Base-by-base conservation (phyloP, 2,888 invertebrate genomes). In the Epinotia ramella region DNA sequence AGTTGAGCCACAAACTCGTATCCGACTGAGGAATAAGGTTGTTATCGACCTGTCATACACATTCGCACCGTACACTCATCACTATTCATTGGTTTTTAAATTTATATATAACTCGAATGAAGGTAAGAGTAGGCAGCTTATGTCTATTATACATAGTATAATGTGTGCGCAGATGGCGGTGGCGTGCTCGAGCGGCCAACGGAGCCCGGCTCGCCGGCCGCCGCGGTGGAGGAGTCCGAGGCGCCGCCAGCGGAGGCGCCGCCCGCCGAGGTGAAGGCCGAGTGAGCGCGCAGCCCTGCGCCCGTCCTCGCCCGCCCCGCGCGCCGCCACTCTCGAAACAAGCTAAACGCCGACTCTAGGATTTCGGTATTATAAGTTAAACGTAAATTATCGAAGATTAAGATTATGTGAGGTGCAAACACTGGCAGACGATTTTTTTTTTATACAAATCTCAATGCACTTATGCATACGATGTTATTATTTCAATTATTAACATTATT, bases 341-440 rank as follows among this genome's bases (percentile, higher is more conserved):
- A 77, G 78, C 80, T 81, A 79, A 79, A 81, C 84, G 84, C 82
- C 84, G 84, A 85, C 84, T 82, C 85, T 89, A 88, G 84, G 85
- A 87, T 90, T 92, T 92, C 91, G 91, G 89, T 93, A 91, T 91
- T 89, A 87, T 91, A 88, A 90, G 89, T 91, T 93, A 91, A 91
- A 91, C 91, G 87, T 93, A 93, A 93, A 93, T 93, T 93, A 91
- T 91, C 88, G 88, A 93, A 92, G 91, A 87, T 91, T 89, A 88
- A 89, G 89, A 89, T 88, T 87, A 86, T 88, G 71, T 75, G 75
- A 71, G 70, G 71, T 75, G 75, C 75, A 75, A 70, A 71, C 75
- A 66, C 75, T 71, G 60, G 70, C 71, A 71, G 75, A 62, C 53
- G 60, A 71, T 75, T 71, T 71, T 70, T 62, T 70, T 75, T 75